Base-by-base conservation (phyloP, 2,888 invertebrate species). In the Brachyptera putata region DNA sequence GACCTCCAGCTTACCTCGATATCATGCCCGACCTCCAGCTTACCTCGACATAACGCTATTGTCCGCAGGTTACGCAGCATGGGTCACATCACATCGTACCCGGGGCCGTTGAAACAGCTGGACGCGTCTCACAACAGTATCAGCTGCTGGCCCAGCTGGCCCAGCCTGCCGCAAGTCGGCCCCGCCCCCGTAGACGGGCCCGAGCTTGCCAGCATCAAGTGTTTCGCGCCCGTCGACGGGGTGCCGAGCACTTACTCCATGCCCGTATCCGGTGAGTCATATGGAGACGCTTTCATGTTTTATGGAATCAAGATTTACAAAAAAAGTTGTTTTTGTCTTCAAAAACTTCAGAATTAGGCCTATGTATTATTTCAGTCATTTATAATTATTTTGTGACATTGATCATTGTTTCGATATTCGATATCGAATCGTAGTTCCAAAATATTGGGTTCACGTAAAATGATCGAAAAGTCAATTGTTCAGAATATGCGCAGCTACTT, bases 61-160 rank as follows among this genome's bases (percentile, higher is more conserved):
- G 59, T 46, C 61, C 61, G 14, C 61, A 71, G 70, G 55, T 64
- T 72, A 41, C 65, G 71, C 21, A 71, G 69, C 50, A 88, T 95
- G 85, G 93, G 93, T 1, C 87, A 87, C 70, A 89, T 96, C 58
- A 91, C 91, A 11, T 89, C 90, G 57, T 95, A 94, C 74, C 97
- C 98, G 0, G 85, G 87, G 39, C 85, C 86, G 49, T 77, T 98
- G 7, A 91, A 95, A 62, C 94, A 95, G 72, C 76, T 99, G 41
- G 97, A 98, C 76, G 79, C 98, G 36, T 93, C 94, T 49, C 91
- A 93, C 73, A 97, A 96, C 75, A 87, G 89, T 74, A 91, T 95
- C 66, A 85, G 86, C 0, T 87, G 89, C 69, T 95, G 95, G 95
- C 91, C 91, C 0, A 91, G 91, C 71, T 75, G 91, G 65, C 91